Evolutionary conservation across 2,888 invertebrate genomes (phyloP).

Genomic region (Dorcus hopei): DNA sequence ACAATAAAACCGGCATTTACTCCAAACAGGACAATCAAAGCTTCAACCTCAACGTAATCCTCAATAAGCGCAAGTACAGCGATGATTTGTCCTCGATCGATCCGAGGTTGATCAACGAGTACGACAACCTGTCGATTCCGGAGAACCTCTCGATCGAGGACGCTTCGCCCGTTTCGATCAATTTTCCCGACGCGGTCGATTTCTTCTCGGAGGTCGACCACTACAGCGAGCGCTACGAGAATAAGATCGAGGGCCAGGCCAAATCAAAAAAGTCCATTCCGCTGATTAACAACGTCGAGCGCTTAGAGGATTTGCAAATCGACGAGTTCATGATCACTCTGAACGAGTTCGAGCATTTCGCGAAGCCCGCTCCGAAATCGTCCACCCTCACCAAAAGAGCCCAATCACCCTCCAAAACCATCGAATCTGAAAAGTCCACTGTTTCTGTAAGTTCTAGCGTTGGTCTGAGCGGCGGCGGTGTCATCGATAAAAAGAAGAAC

Average conservation of each 20-base stretch:
- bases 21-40: constrained; percentile 8
- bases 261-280: constrained; percentile 15
- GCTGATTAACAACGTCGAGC: constrained; percentile 9
- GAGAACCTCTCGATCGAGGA: constrained; percentile 33
- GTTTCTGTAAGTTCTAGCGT: constrained; percentile 59
- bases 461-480: constrained; percentile 20
- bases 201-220: constrained; percentile 42
- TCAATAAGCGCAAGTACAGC: constrained; percentile 32
- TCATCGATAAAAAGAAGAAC: constrained; percentile 29
- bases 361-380: not conserved
- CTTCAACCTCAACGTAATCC: constrained; percentile 24
- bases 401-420: constrained; percentile 7
- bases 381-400: constrained; percentile 4
- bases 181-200: constrained; percentile 20
- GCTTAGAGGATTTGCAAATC: constrained; percentile 12
- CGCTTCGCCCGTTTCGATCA: constrained; percentile 36
- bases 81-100: constrained; percentile 50
- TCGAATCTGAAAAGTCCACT: constrained; percentile 48
- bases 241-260: constrained; percentile 38
- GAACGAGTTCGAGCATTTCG: constrained; percentile 38
- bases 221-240: constrained; percentile 53
- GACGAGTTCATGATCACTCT: constrained; percentile 16
- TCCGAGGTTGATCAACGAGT: constrained; percentile 65
- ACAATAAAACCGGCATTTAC: not conserved
- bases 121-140: constrained; percentile 64